Conservation (phyloP, 1,140 invertebrate genomes). For the Bombus vancouverensis region DNA sequence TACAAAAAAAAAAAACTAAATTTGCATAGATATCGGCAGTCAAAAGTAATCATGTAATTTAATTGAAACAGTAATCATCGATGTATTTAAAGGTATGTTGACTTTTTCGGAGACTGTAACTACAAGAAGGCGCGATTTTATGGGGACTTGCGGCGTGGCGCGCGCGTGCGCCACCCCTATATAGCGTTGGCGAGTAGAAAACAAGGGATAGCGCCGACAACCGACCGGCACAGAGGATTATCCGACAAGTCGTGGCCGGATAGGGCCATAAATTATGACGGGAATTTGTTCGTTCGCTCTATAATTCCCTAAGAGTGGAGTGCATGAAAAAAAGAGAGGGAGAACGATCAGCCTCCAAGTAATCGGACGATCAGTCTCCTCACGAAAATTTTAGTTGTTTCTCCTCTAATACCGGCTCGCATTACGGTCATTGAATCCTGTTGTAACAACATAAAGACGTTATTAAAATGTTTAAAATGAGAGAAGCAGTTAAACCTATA, state of each 20-base stretch:
- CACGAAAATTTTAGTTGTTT: background rate
- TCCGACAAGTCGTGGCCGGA: slow-evolving; percentile 61
- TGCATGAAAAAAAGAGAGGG: slow-evolving; percentile 19
- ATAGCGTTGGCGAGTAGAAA: slow-evolving; percentile 20
- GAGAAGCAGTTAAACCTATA: background rate
- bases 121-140: slow-evolving; percentile 13
- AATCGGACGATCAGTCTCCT: slow-evolving; percentile 31
- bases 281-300: slow-evolving; percentile 66
- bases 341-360: slow-evolving; percentile 17
- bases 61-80: background rate
- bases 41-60: no score
- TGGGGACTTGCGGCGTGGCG: no score
- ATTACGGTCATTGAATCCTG: background rate
- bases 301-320: slow-evolving; percentile 59
- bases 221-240: slow-evolving; percentile 61
- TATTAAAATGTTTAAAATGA: background rate
- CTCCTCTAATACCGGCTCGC: no score
- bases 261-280: slow-evolving; percentile 68
- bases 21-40: no score
- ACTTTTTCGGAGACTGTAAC: background rate
- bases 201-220: slow-evolving; percentile 58
- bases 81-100: background rate
- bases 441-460: background rate
- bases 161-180: background rate
- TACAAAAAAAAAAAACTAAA: no score